Evolutionary conservation across 2,113 vertebrate species (phyloP), one percentile per base, ranked within the genome.

Genomic region (Salvelinus namaycush): DNA sequence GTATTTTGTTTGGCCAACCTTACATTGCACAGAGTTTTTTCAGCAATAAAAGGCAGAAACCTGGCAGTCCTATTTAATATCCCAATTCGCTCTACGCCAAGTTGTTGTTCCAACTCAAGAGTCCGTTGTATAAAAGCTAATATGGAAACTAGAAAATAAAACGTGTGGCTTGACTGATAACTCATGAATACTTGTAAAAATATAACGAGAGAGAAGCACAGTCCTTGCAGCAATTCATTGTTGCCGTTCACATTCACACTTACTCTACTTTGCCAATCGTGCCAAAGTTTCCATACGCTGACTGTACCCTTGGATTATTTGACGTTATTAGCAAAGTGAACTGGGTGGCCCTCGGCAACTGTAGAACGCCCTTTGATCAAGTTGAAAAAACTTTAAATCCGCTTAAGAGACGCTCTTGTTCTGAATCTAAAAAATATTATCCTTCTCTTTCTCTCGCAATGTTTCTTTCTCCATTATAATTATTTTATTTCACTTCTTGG

Each of bases 31-130:
- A 80, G 1, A 67, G 48, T 85, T 24, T 44, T 44, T 11, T 78
- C 29, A 20, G 77, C 73, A 85, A 84, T 82, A 75, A 48, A 48
- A 84, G 82, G 39, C 39, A 44, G 2, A 44, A 44, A 77, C 72
- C 77, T 76, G 49, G 75, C 70, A 89, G 80, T 74, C 31, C n/a
- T 77, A 72, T 89, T 83, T 85, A 79, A 79, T 86, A 87, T 83
- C 49, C 31, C 20, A 44, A 14, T 34, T 69, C 57, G 81, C 72
- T 78, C 72, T 70, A 71, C 5, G 75, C 70, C 76, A 81, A 80
- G 57, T 65, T 74, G 62, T 81, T 51, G 59, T 75, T 89, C 70
- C 60, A 74, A 31, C 70, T 76, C 78, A 78, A 69, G 69, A 66
- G 78, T 64, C 72, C 49, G 73, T 70, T 79, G 74, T 80, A 68